Percentiles rank a stretch among this genome's conserved stretches.
Conservation (phyloP, 2,888 invertebrate species). For the Philereme vetulata region DNA sequence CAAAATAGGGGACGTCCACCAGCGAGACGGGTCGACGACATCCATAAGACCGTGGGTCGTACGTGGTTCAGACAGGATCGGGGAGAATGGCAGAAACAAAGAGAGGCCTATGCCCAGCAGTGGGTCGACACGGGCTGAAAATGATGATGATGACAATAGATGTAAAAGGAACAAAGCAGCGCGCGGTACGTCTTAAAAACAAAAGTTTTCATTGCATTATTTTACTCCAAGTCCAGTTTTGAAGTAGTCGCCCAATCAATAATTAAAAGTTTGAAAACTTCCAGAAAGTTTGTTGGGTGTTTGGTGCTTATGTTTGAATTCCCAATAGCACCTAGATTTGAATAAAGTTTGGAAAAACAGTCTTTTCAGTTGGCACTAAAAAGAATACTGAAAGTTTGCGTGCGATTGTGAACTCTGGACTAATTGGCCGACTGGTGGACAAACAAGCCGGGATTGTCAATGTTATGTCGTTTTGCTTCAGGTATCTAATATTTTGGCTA, state of each 20-base stretch:
- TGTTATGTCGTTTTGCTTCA: constrained; percentile 15
- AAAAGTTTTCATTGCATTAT: constrained; percentile 2
- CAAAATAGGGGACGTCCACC: too few species aligned
- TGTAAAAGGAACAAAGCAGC: too few species aligned
- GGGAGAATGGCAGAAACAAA: too few species aligned
- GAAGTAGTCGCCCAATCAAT: constrained; percentile 41
- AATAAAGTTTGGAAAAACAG: constrained; percentile 39
- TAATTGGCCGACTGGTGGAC: constrained; percentile 33
- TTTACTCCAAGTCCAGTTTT: constrained; percentile 4
- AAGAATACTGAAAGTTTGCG: constrained; percentile 34
- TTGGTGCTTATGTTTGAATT: constrained; percentile 38
- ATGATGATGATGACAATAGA: too few species aligned
- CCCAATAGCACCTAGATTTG: constrained; percentile 34
- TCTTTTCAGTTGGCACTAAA: constrained; percentile 37
- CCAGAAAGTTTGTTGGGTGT: constrained; percentile 38
- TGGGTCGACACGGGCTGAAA: too few species aligned
- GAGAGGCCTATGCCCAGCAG: too few species aligned
- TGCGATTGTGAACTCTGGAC: constrained; percentile 30
- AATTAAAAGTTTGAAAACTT: constrained; percentile 53
- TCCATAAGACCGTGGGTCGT: too few species aligned
- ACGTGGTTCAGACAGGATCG: too few species aligned
- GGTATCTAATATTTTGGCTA: constrained; percentile 1
- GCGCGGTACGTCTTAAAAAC: too few species aligned
- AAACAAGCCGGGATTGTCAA: constrained; percentile 17
- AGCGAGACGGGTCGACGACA: too few species aligned